Evolutionary conservation across 2,113 vertebrate genomes (phyloP).

Genomic region (Trichomycterus rosablanca): DNA sequence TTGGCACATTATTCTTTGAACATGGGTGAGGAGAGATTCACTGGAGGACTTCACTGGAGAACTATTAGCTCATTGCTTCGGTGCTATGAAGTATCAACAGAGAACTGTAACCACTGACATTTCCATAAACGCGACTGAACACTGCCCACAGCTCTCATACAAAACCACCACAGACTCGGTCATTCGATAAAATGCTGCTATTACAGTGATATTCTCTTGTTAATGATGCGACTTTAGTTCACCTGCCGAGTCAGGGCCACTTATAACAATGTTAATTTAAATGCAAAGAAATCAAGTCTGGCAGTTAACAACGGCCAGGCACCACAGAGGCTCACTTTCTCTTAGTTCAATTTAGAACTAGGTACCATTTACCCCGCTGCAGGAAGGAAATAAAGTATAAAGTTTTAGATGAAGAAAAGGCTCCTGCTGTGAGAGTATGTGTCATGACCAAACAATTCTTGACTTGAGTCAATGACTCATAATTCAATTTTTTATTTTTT

Average conservation of each 20-base stretch:
- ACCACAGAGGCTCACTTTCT: not conserved
- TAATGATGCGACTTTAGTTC: conserved; percentile 13
- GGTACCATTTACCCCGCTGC: not conserved
- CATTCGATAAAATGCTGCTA: not conserved
- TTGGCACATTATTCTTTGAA: conserved; percentile 37
- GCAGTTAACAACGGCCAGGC: conserved; percentile 6
- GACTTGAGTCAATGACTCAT: not conserved
- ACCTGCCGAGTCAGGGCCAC: conserved; percentile 4
- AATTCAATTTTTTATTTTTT: no score
- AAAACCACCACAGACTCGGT: not conserved
- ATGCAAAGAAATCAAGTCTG: conserved; percentile 6
- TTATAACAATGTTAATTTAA: conserved; percentile 22
- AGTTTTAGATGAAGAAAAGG: conserved; percentile 1
- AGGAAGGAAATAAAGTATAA: conserved; percentile 5
- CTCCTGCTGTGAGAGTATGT: not conserved
- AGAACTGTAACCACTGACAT: conserved; percentile 23
- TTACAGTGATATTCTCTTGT: conserved; percentile 8
- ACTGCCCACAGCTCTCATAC: not conserved
- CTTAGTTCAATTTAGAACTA: conserved; percentile 14
- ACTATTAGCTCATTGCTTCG: conserved; percentile 28
- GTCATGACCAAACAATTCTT: not conserved
- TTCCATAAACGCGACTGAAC: conserved; percentile 19
- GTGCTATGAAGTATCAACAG: conserved; percentile 7
- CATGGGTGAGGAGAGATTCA: conserved; percentile 33
- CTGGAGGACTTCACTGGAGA: conserved; percentile 22